Conservation (phyloP, 2,888 invertebrate genomes). For the Acronicta alni region DNA sequence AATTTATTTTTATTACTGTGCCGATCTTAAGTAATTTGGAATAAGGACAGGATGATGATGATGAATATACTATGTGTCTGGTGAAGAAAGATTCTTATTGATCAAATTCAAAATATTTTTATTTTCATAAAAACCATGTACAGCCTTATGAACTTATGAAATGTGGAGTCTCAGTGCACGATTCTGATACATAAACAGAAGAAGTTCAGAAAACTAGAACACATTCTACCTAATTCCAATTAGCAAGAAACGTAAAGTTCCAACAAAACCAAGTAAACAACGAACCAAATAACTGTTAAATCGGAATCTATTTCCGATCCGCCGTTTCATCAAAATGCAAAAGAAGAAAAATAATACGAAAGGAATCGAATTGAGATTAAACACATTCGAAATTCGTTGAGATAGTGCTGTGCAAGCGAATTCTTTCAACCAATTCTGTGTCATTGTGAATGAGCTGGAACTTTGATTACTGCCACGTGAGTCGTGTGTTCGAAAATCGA, state of each 20-base stretch:
- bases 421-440: slow-evolving; percentile 43
- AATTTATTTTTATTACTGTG: too few relatives aligned
- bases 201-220: not conserved
- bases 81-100: too few relatives aligned
- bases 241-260: not conserved
- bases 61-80: too few relatives aligned
- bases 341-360: slow-evolving; percentile 55
- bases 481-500: slow-evolving; percentile 15
- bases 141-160: too few relatives aligned
- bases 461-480: slow-evolving; percentile 45
- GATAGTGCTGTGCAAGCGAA: slow-evolving; percentile 43
- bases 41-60: too few relatives aligned
- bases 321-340: slow-evolving; percentile 38
- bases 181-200: too few relatives aligned
- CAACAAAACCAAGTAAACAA: slow-evolving; percentile 15
- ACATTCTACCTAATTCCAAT: slow-evolving; percentile 9
- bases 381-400: slow-evolving; percentile 50
- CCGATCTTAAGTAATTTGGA: too few relatives aligned
- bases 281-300: slow-evolving; percentile 32
- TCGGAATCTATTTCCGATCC: slow-evolving; percentile 39
- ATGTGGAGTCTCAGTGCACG: too few relatives aligned
- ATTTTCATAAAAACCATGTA: too few relatives aligned
- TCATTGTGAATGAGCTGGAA: slow-evolving; percentile 47
- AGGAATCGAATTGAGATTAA: slow-evolving; percentile 55
- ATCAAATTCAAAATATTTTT: too few relatives aligned